These are phyloP conservation scores for Zosterops borbonicus DNA, from an alignment of 2,113 vertebrate species.

Conservation along the genomic window DNA sequence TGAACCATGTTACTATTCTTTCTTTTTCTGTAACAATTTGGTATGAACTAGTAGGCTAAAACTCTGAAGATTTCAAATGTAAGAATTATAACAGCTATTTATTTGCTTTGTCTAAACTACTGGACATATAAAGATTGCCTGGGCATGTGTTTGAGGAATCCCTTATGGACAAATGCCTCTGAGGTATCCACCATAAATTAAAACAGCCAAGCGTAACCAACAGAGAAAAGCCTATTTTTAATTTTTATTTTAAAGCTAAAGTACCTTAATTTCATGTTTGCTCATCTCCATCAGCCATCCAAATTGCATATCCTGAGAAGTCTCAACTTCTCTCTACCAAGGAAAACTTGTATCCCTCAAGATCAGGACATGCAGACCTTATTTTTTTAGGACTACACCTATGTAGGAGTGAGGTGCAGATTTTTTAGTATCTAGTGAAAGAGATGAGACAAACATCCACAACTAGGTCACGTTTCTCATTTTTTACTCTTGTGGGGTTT, in stretches of 20 bases:
- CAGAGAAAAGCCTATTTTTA: not conserved
- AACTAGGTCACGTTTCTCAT: not conserved
- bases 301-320: not conserved
- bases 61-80: not conserved
- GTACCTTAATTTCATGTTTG: not conserved
- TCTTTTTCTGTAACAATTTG: not conserved
- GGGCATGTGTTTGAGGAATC: not conserved
- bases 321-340: not conserved
- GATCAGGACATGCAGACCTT: not conserved
- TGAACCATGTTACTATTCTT: not conserved
- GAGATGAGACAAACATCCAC: not conserved
- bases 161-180: not conserved
- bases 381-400: not conserved
- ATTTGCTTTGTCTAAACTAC: not conserved
- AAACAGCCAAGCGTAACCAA: not conserved
- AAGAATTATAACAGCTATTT: not conserved
- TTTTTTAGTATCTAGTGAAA: not conserved
- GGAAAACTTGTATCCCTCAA: not conserved
- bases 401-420: not conserved
- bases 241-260: not conserved
- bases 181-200: not conserved
- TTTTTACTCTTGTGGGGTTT: not conserved
- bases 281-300: not conserved
- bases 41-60: not conserved
- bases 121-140: not conserved